Evolutionary conservation across 2,888 invertebrate species (phyloP).

Genomic region (Caenorhabditis sp.): DNA sequence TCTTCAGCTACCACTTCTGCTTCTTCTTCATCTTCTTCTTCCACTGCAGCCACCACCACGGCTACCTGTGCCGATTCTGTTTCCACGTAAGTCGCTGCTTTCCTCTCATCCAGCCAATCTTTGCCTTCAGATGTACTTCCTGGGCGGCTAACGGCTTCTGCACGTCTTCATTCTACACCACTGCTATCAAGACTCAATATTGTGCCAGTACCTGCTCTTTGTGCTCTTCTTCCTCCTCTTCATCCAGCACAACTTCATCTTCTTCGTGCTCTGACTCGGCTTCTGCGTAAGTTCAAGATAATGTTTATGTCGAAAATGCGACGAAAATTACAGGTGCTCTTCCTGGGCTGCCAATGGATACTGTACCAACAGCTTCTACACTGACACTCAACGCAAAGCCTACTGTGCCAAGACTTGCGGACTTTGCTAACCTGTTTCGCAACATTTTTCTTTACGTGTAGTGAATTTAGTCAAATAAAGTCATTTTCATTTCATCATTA

Average conservation of each 20-base stretch:
- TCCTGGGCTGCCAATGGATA: conserved; percentile 41
- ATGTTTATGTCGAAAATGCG: too few species aligned
- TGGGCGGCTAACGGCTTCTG: conserved; percentile 38
- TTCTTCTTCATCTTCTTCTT: conserved; percentile 12
- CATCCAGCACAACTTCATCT: conserved; percentile 11
- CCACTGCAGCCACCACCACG: background rate
- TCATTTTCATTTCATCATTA: background rate
- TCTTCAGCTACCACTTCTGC: background rate
- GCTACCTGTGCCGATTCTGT: conserved; percentile 3
- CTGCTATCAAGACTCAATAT: conserved; percentile 22
- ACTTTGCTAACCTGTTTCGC: conserved; percentile 9
- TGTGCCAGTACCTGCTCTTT: conserved; percentile 25
- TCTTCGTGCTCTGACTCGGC: conserved; percentile 22
- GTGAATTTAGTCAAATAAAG: background rate
- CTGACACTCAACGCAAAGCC: conserved; percentile 28
- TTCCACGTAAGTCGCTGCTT: background rate
- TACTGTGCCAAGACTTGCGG: conserved; percentile 37
- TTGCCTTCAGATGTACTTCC: conserved; percentile 8
- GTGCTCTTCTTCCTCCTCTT: conserved; percentile 17
- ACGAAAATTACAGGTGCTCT: conserved; percentile 24
- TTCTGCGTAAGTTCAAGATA: conserved; percentile 8
- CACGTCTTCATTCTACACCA: conserved; percentile 26
- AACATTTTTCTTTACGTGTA: background rate
- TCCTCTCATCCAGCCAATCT: background rate
- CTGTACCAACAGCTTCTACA: conserved; percentile 47